Evolutionary conservation across 2,888 invertebrate genomes (phyloP), one percentile per base, ranked within the genome.

Genomic region (Deilephila porcellus): DNA sequence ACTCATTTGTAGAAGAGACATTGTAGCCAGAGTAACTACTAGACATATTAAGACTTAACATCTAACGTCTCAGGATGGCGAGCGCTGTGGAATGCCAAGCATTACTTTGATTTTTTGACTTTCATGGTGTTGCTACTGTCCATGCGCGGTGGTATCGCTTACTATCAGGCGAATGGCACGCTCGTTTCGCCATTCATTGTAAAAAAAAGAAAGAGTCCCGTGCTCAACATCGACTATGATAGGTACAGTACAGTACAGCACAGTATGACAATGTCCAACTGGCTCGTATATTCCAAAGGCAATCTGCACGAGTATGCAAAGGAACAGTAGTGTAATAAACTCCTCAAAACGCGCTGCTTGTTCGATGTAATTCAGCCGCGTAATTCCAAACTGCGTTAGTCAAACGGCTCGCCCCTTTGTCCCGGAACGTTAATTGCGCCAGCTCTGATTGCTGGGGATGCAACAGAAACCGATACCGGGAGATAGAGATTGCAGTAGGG

Each of bases 321-420:
- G 60, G 20, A 34, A 53, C 63, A 62, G 62, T 73, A 71, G 60
- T 63, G 37, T 56, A 73, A 73, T 71, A 71, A 63, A 71, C 70
- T 73, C 60, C 60, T 71, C 73, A 70, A 70, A 73, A 70, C 53
- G 37, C 45, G 20, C 70, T 37, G 70, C 63, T 63, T 59, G 59
- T 67, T 59, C 73, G 20, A 34, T 71, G 45, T 70, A 71, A 71
- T 71, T 71, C 62, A 59, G 56, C 37, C 56, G 62, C 73, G 73
- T 73, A 73, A 71, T 73, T 73, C 71, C 63, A 71, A 63, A 71
- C 73, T 60, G 73, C 56, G 73, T 63, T 73, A 71, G 71, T 73
- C 73, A 73, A 73, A 73, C 73, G 62, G 63, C 37, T 56, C 52
- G 67, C 73, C 73, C 71, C 73, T 73, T 73, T 73, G 73, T 73